Conservation (phyloP, 2,888 invertebrate species). For the Diaprepes abbreviatus region DNA sequence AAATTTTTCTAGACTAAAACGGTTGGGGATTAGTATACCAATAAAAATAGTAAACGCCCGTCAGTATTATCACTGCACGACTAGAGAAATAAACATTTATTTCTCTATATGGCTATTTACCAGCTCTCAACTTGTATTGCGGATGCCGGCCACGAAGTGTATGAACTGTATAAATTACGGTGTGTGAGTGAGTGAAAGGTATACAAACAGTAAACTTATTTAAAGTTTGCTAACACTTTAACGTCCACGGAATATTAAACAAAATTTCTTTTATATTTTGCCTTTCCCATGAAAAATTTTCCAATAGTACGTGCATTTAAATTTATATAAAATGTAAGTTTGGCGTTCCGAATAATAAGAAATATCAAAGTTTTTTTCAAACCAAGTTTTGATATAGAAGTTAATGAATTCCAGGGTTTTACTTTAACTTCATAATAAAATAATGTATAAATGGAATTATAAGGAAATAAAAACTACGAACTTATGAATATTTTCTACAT, state of each 20-base stretch:
- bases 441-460: too few species aligned
- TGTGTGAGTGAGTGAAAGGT: slow-evolving; percentile 47
- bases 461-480: too few species aligned
- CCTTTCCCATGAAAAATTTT: not conserved
- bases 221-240: slow-evolving; percentile 42
- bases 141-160: slow-evolving; percentile 39
- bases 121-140: slow-evolving; percentile 2
- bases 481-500: too few species aligned
- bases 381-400: too few species aligned
- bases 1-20: too few species aligned
- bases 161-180: slow-evolving; percentile 45
- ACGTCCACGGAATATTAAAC: slow-evolving; percentile 38
- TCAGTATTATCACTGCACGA: slow-evolving; percentile 27
- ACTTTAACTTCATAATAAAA: too few species aligned
- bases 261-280: slow-evolving; percentile 15
- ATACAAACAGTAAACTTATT: slow-evolving; percentile 46
- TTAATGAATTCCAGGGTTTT: too few species aligned
- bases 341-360: too few species aligned
- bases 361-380: too few species aligned
- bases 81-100: slow-evolving; percentile 22
- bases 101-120: slow-evolving; percentile 30
- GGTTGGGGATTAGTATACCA: too few species aligned
- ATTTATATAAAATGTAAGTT: too few species aligned
- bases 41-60: not conserved
- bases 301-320: not conserved